Evolutionary conservation across 2,797 vertebrate genomes (phyloP).

Genomic region (Podarcis siculus): DNA sequence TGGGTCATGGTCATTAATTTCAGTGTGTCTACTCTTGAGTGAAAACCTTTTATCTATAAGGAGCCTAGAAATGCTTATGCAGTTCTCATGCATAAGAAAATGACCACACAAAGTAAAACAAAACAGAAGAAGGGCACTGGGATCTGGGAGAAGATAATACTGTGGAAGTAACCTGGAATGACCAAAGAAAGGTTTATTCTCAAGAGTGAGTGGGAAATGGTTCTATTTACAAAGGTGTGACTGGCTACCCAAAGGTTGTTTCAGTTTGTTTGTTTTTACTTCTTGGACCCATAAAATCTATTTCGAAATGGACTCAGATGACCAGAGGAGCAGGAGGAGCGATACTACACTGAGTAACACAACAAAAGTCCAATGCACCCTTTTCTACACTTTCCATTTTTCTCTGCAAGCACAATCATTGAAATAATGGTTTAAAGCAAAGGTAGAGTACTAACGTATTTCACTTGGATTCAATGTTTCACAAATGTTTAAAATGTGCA

Average conservation of each 20-base stretch:
- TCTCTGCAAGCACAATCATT: background rate
- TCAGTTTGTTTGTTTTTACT: background rate
- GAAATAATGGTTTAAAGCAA: background rate
- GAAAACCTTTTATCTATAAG: no score
- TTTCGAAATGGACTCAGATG: background rate
- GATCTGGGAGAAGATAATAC: background rate
- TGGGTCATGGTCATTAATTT: no score
- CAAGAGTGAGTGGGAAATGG: no score
- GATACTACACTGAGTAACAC: background rate
- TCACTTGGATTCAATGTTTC: background rate
- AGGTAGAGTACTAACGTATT: background rate
- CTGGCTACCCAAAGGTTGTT: no score
- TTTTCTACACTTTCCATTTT: background rate
- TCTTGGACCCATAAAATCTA: background rate
- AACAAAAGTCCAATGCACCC: background rate
- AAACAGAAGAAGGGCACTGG: background rate
- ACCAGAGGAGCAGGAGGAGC: background rate
- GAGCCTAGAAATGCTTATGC: background rate
- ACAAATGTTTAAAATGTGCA: background rate
- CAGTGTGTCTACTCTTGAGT: no score
- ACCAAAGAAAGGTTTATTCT: background rate
- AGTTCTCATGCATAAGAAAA: background rate
- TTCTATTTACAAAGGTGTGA: background rate
- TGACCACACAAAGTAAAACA: background rate
- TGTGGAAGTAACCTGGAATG: background rate